phyloP scores from a whole-genome alignment of 2,797 vertebrate genomes.

The Pipistrellus pipistrellus region DNA sequence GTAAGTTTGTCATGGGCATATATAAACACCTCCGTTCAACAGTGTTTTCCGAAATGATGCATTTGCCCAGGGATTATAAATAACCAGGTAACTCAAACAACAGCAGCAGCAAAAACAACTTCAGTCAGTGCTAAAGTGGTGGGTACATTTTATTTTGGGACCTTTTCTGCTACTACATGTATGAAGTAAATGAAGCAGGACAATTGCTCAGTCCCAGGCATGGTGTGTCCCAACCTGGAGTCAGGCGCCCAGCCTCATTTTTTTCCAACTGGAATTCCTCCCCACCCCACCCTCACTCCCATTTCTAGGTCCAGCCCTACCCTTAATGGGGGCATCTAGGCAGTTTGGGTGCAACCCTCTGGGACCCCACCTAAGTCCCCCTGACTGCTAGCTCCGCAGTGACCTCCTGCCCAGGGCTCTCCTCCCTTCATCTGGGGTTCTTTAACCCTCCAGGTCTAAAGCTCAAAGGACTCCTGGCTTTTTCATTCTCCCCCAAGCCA shows the following conservation, averaged over 20 bases:
- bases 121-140: neutral
- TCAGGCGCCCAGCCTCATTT: neutral
- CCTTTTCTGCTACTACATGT: neutral
- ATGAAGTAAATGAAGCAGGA: neutral
- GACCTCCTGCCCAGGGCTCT: neutral
- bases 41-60: conserved; percentile 8
- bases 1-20: conserved; percentile 16
- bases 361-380: neutral
- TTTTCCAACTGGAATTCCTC: neutral
- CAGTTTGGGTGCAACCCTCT: neutral
- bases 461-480: neutral
- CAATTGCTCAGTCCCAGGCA: neutral
- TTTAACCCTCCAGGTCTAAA: neutral
- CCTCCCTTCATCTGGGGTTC: neutral
- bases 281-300: neutral
- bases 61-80: neutral
- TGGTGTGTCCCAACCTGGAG: neutral
- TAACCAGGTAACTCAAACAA: neutral
- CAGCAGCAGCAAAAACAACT: neutral
- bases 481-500: neutral
- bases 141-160: neutral
- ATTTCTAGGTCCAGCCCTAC: neutral
- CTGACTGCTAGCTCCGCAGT: rapidly evolving
- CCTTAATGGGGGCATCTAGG: neutral
- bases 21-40: conserved; percentile 15